phyloP scores from a whole-genome alignment of 2,888 invertebrate species.

The Embidobia sp. region DNA sequence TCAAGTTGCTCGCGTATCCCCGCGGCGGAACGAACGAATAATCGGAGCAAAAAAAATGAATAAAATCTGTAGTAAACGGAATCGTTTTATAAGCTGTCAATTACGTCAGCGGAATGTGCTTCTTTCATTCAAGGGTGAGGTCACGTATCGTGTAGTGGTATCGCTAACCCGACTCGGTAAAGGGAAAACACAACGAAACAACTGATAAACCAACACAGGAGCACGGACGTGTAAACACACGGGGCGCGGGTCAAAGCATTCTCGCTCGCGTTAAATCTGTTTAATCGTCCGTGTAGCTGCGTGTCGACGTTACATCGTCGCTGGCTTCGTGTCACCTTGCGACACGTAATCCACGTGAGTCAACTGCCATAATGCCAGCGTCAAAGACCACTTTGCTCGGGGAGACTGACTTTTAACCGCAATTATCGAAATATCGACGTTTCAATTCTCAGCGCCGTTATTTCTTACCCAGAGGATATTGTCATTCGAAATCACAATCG shows the following conservation, averaged over 20 bases:
- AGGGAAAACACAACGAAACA: conserved; percentile 30
- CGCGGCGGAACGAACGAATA: too few relatives aligned
- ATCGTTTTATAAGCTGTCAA: conserved; percentile 38
- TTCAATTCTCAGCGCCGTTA: conserved; percentile 6
- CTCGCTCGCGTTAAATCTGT: conserved; percentile 52
- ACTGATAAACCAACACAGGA: conserved; percentile 11
- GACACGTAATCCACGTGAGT: conserved; percentile 46
- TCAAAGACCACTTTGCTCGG: conserved; percentile 18
- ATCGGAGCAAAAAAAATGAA: too few relatives aligned
- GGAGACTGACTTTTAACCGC: conserved; percentile 25
- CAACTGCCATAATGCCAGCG: conserved; percentile 33
- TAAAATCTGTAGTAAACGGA: too few relatives aligned
- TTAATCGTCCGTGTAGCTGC: conserved; percentile 51
- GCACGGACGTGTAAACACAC: conserved; percentile 4
- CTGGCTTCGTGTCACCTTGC: conserved; percentile 46
- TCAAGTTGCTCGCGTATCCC: too few relatives aligned
- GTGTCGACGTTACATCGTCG: conserved; percentile 40
- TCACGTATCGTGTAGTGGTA: conserved; percentile 44
- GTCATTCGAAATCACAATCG: too few relatives aligned
- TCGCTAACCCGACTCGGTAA: conserved; percentile 40
- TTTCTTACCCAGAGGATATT: too few relatives aligned
- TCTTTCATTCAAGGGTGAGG: conserved; percentile 62
- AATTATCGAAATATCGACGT: conserved; percentile 51
- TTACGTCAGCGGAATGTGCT: conserved; percentile 55
- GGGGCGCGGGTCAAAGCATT: conserved; percentile 46